These are phyloP conservation scores for Drosophila pachea DNA, from an alignment of 1,140 invertebrate species.

Conservation along the genomic window DNA sequence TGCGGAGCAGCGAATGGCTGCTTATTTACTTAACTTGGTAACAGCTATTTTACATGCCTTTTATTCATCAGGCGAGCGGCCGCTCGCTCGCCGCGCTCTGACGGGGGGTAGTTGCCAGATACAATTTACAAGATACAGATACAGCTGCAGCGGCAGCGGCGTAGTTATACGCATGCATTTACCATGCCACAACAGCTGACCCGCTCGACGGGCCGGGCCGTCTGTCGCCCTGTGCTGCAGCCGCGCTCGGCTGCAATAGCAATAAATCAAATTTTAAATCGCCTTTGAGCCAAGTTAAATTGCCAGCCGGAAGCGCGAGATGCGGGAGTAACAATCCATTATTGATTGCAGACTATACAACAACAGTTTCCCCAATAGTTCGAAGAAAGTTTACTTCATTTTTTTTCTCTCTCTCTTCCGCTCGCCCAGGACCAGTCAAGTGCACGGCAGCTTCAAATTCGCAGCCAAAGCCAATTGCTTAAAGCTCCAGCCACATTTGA, in stretches of 20 bases:
- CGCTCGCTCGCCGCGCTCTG: background rate
- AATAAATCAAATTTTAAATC: slow-evolving; percentile 74
- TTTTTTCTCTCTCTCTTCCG: background rate
- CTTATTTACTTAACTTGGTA: slow-evolving; percentile 44
- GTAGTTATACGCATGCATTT: slow-evolving; percentile 8
- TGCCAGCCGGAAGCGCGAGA: slow-evolving; percentile 60
- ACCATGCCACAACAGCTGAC: slow-evolving; percentile 51
- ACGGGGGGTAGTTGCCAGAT: slow-evolving; percentile 37
- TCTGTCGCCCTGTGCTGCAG: slow-evolving; percentile 16
- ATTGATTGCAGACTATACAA: slow-evolving; percentile 17
- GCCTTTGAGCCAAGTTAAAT: slow-evolving; percentile 73
- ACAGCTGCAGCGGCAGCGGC: slow-evolving; percentile 14
- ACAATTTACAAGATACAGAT: slow-evolving; percentile 50
- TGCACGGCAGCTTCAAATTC: background rate
- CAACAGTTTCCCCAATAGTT: slow-evolving; percentile 30
- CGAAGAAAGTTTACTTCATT: background rate
- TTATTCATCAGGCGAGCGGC: slow-evolving; percentile 31
- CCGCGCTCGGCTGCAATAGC: slow-evolving; percentile 56
- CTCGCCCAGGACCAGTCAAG: background rate
- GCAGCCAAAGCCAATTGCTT: background rate
- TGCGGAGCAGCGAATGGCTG: slow-evolving; percentile 45
- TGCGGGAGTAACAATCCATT: slow-evolving; percentile 57
- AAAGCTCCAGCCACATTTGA: background rate
- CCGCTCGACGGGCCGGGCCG: slow-evolving; percentile 22
- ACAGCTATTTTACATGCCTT: slow-evolving; percentile 36